Evolutionary conservation across 2,888 invertebrate species (phyloP).

Genomic region (Cartodere bifasciata): DNA sequence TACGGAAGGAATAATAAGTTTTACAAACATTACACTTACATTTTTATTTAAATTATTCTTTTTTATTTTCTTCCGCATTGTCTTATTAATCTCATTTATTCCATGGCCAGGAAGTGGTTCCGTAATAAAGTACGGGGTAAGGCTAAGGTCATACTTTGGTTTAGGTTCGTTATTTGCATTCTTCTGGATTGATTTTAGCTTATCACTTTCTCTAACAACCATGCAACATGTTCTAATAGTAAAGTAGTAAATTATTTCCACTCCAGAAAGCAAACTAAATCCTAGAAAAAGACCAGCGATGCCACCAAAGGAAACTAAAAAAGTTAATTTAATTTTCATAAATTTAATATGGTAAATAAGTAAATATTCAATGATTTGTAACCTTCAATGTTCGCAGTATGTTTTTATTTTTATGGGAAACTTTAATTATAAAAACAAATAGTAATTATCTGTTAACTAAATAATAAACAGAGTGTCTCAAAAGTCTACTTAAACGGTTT

Average conservation of each 20-base stretch:
- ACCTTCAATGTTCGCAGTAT: too few species aligned
- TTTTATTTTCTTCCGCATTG: slow-evolving; percentile 8
- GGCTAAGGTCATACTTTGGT: slow-evolving; percentile 29
- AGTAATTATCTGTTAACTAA: too few species aligned
- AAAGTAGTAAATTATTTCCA: slow-evolving; percentile 67
- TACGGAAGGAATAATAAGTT: too few species aligned
- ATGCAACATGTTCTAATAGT: slow-evolving; percentile 56
- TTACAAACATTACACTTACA: slow-evolving; percentile 15
- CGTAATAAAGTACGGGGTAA: slow-evolving; percentile 30
- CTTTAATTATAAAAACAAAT: too few species aligned
- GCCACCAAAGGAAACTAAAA: slow-evolving; percentile 50
- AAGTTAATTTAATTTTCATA: too few species aligned
- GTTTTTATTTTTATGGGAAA: too few species aligned
- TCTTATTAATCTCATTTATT: slow-evolving; percentile 19
- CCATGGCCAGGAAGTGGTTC: slow-evolving; percentile 22
- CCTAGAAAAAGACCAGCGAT: slow-evolving; percentile 57
- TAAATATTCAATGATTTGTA: too few species aligned
- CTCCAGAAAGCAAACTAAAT: slow-evolving; percentile 62
- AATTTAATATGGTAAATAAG: too few species aligned
- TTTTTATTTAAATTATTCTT: slow-evolving; percentile 7
- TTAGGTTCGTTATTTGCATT: slow-evolving; percentile 27
- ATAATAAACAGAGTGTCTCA: too few species aligned
- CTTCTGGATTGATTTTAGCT: slow-evolving; percentile 37
- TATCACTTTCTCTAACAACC: slow-evolving; percentile 39
- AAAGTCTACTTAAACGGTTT: too few species aligned